phyloP scores from a whole-genome alignment of 37 sponge, comb jelly and placozoan genomes.

The Geodia barretti region DNA sequence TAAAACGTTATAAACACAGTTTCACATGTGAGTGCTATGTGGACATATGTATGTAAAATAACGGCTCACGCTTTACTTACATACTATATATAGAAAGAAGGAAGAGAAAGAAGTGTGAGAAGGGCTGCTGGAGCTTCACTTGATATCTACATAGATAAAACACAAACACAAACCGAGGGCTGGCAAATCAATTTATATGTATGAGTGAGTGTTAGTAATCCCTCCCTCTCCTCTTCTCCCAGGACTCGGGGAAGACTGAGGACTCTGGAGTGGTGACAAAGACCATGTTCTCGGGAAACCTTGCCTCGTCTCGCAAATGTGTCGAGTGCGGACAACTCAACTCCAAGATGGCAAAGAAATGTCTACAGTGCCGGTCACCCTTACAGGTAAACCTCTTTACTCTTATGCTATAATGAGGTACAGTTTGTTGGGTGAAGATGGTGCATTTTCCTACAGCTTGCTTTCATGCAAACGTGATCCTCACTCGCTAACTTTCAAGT shows the following conservation, averaged over 20 bases:
- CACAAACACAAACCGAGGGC: no score
- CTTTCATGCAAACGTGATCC: neutral
- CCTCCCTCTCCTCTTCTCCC: neutral
- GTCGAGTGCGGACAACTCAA: conserved; percentile 62
- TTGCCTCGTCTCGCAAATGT: conserved; percentile 43
- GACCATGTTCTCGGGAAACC: conserved; percentile 28
- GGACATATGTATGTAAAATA: no score
- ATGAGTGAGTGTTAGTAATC: neutral
- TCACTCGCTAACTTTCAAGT: no score
- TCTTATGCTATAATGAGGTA: neutral
- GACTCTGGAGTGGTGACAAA: conserved; percentile 11
- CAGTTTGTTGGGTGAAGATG: neutral
- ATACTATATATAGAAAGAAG: no score
- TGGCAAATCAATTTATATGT: no score
- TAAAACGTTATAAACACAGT: no score
- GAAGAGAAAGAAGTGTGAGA: no score
- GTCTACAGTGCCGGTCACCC: conserved; percentile 37
- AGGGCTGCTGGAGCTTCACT: no score
- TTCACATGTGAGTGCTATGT: no score
- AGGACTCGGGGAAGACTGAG: neutral
- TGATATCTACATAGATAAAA: no score
- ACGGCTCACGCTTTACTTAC: no score
- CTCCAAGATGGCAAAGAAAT: conserved; percentile 78
- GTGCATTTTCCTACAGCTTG: neutral
- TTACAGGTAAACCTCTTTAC: neutral